Evolutionary conservation across 2,113 vertebrate genomes (phyloP).

Genomic region (Lethenteron camtschaticum): DNA sequence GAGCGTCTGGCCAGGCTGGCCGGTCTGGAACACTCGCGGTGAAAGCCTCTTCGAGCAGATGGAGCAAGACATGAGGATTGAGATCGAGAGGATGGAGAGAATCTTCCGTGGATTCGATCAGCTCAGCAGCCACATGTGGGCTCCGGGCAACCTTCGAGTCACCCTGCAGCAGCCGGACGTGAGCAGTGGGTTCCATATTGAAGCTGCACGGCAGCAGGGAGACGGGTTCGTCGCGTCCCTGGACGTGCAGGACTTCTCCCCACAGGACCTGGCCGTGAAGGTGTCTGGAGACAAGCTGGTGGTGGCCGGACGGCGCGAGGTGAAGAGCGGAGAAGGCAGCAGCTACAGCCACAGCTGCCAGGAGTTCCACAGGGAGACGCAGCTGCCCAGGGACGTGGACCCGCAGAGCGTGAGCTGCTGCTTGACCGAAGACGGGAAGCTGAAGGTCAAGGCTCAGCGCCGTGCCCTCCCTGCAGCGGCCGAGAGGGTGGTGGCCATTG

Average conservation of each 20-base stretch:
- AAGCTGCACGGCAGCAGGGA: too few species aligned
- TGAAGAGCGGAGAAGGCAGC: neutral
- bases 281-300: neutral
- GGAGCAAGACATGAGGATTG: too few species aligned
- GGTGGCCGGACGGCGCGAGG: constrained; percentile 2
- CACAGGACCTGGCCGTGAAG: constrained; percentile 2
- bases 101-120: too few species aligned
- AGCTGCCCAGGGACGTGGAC: constrained; percentile 4
- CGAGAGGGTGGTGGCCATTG: neutral
- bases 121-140: too few species aligned
- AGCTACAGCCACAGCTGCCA: constrained; percentile 4
- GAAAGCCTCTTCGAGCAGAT: too few species aligned
- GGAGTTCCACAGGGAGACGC: neutral
- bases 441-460: constrained; percentile 2
- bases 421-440: neutral
- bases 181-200: too few species aligned
- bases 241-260: neutral
- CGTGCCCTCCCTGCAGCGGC: neutral
- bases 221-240: neutral
- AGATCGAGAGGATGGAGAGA: too few species aligned
- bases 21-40: too few species aligned
- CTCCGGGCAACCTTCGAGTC: too few species aligned
- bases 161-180: too few species aligned
- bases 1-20: too few species aligned
- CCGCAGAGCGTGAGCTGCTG: constrained; percentile 6